Conservation (phyloP, 2,113 vertebrate genomes). For the Lethenteron reissneri region DNA sequence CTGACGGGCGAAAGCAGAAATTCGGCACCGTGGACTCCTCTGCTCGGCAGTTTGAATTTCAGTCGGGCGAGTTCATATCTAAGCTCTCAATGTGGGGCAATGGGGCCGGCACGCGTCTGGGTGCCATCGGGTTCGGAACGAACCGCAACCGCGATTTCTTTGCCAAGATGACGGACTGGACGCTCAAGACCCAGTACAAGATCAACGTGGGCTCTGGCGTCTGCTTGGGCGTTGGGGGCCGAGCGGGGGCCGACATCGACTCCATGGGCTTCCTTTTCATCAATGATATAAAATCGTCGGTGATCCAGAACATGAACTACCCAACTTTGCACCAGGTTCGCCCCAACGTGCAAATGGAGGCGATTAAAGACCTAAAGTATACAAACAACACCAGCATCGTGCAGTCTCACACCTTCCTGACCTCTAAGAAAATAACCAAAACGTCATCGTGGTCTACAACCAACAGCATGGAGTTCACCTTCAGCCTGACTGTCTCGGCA, state of each 20-base stretch:
- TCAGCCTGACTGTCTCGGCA: constrained; percentile 9
- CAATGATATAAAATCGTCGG: constrained; percentile 10
- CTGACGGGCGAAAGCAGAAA: neutral
- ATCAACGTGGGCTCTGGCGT: constrained; percentile 13
- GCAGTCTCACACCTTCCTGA: constrained; percentile 8
- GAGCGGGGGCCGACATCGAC: constrained; percentile 9
- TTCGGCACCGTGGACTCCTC: constrained; percentile 8
- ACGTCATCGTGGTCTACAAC: constrained; percentile 12
- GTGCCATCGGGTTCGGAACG: constrained; percentile 14
- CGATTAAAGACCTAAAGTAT: constrained; percentile 10
- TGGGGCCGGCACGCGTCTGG: constrained; percentile 12
- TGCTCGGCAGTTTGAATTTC: constrained; percentile 11
- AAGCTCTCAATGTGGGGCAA: constrained; percentile 15
- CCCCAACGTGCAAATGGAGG: constrained; percentile 8
- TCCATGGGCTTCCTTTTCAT: constrained; percentile 11
- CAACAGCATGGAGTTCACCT: neutral
- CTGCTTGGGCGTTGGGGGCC: constrained; percentile 12
- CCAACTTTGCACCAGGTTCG: constrained; percentile 11
- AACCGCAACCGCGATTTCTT: constrained; percentile 9
- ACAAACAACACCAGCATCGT: neutral
- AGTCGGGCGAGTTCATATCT: constrained; percentile 12
- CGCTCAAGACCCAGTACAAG: constrained; percentile 11
- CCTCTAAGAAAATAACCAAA: constrained; percentile 10
- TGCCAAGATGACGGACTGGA: constrained; percentile 12
- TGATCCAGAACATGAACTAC: constrained; percentile 8